Percentiles rank a stretch among this genome's conserved stretches.
These are phyloP conservation scores for Mormyrops attenuatus DNA, from an alignment of 2,797 vertebrate species.

Conservation along the genomic window DNA sequence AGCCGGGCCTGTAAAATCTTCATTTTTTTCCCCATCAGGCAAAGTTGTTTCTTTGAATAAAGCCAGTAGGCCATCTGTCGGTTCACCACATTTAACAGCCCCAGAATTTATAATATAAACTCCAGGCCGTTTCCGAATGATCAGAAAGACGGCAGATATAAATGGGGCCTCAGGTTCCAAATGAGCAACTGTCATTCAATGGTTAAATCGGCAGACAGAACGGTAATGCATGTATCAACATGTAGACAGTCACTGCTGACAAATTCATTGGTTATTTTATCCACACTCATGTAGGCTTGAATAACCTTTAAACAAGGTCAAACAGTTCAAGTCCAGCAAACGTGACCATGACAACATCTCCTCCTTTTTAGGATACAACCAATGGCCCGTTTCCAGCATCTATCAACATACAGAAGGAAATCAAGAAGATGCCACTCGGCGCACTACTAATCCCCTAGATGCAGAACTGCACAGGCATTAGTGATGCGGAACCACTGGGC, in stretches of 20 bases:
- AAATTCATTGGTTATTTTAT: background rate
- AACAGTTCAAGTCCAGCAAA: background rate
- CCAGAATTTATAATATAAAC: background rate
- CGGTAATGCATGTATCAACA: background rate
- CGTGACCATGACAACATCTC: background rate
- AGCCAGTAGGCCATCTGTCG: background rate
- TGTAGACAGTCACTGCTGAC: background rate
- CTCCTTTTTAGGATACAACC: background rate
- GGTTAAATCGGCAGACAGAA: background rate
- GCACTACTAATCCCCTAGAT: background rate
- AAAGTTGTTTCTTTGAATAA: background rate
- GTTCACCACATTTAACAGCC: background rate
- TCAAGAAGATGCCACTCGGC: background rate
- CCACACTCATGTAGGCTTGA: background rate
- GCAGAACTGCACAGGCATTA: background rate
- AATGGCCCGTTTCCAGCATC: background rate
- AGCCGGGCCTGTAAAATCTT: background rate
- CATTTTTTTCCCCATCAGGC: background rate
- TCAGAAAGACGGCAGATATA: background rate
- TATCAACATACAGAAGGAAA: background rate
- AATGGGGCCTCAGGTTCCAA: background rate
- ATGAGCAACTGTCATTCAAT: background rate
- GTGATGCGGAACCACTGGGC: background rate
- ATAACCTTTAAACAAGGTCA: background rate
- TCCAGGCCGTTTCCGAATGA: background rate